phyloP scores from a whole-genome alignment of 2,888 invertebrate genomes.

The Brenthis daphne region DNA sequence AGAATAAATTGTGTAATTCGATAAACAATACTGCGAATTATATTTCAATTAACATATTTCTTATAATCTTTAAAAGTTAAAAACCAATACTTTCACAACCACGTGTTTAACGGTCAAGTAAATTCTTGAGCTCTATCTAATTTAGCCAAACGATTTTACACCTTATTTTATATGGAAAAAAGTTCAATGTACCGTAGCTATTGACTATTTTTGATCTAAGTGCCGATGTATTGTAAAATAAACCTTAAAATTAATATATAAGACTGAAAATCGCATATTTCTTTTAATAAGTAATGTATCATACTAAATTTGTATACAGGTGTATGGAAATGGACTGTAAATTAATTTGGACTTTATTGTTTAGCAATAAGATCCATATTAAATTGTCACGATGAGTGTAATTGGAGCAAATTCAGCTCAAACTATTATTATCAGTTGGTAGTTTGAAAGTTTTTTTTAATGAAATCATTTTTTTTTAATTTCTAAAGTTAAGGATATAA shows the following conservation, averaged over 20 bases:
- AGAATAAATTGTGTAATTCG: too few species aligned
- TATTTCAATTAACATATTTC: conserved; percentile 20
- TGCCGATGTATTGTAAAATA: background rate
- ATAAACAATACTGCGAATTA: conserved; percentile 4
- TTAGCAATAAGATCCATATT: background rate
- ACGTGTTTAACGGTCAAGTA: conserved; percentile 20
- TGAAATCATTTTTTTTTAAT: conserved; percentile 1
- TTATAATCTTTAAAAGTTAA: conserved; percentile 1
- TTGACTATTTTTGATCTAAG: background rate
- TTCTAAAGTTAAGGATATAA: background rate
- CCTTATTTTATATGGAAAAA: background rate
- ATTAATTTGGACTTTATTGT: background rate
- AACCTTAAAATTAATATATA: background rate
- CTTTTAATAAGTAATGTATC: background rate
- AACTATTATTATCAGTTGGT: conserved; percentile 12
- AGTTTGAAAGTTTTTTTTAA: conserved; percentile 14
- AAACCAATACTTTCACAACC: conserved; percentile 16
- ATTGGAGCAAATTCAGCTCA: conserved; percentile 13
- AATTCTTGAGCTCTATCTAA: background rate
- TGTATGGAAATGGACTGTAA: background rate
- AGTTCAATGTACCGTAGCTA: background rate
- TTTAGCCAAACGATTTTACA: background rate
- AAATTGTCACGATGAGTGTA: background rate
- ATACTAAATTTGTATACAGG: conserved; percentile 9
- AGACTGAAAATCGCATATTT: background rate